These are phyloP conservation scores for Heliconius aoede DNA, from an alignment of 2,888 invertebrate genomes.

Conservation along the genomic window DNA sequence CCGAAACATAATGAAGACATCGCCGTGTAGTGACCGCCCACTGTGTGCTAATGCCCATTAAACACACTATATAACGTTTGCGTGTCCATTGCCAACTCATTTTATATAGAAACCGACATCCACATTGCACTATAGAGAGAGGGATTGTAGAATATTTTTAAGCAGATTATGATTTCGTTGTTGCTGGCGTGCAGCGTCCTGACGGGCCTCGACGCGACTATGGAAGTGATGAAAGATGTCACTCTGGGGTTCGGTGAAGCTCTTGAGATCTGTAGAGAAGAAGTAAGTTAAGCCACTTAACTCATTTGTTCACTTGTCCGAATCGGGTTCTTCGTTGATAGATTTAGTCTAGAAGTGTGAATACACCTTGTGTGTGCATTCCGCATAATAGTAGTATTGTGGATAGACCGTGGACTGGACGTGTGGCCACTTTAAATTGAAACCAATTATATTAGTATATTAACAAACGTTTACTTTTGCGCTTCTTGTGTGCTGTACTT, in stretches of 20 bases:
- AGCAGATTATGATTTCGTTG: conserved; percentile 40
- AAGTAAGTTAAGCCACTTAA: conserved; percentile 55
- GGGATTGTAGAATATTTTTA: not conserved
- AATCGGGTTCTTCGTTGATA: too few species aligned
- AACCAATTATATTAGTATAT: too few species aligned
- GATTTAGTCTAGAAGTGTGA: too few species aligned
- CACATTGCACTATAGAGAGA: too few species aligned
- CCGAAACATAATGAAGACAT: conserved; percentile 18
- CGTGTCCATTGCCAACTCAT: not conserved
- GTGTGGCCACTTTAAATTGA: too few species aligned
- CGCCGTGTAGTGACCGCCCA: conserved; percentile 29
- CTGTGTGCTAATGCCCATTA: conserved; percentile 13
- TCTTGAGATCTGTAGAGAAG: conserved; percentile 69
- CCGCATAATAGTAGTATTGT: too few species aligned
- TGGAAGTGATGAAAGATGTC: conserved; percentile 73
- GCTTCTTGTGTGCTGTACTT: too few species aligned
- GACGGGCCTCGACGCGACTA: conserved; percentile 49
- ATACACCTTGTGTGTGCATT: too few species aligned
- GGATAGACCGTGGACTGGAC: too few species aligned
- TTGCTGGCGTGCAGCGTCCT: conserved; percentile 38
- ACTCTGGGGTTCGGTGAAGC: conserved; percentile 78
- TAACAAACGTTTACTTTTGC: too few species aligned
- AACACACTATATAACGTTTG: not conserved
- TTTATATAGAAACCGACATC: not conserved
- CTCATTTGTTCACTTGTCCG: too few species aligned